A percentile compares a stretch with the other conserved stretches of the same genome.
These are phyloP conservation scores for Sclerodermus sp. DNA, from an alignment of 2,888 invertebrate species.

Conservation along the genomic window DNA sequence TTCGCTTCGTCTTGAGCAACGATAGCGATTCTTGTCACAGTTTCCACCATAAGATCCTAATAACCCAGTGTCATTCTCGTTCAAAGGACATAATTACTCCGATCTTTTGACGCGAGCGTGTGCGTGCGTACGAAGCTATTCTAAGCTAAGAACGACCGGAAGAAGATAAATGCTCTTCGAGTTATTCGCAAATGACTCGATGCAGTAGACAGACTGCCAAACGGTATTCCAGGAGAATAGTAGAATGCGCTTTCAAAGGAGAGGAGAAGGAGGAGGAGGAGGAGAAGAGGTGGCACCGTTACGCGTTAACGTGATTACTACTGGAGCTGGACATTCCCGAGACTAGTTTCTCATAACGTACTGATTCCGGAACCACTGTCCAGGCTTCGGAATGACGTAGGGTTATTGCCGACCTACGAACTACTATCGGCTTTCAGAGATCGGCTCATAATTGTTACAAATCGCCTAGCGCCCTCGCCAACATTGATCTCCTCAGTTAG, in stretches of 20 bases:
- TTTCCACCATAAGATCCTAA: no score
- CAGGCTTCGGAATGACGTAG: conserved; percentile 34
- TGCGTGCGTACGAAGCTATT: no score
- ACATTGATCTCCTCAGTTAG: conserved; percentile 34
- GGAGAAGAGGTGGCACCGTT: conserved; percentile 33
- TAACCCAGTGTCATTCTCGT: no score
- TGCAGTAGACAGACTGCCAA: no score
- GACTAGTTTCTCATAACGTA: conserved; percentile 17
- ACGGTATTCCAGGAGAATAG: no score
- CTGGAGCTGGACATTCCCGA: conserved; percentile 28
- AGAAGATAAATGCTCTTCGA: no score
- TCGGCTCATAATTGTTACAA: conserved; percentile 43
- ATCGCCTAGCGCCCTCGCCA: conserved; percentile 32
- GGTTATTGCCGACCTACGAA: conserved; percentile 34
- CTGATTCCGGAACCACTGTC: not conserved
- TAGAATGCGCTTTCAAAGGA: conserved; percentile 13
- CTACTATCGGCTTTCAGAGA: conserved; percentile 25
- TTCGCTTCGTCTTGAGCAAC: no score
- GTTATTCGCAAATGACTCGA: no score
- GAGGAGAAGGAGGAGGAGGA: conserved; percentile 10
- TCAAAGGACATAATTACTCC: no score
- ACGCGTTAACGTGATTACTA: conserved; percentile 44
- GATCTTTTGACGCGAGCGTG: no score
- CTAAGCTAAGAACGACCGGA: no score
- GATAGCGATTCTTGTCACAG: no score